A percentile compares a stretch with the other conserved stretches of the same genome.
Conservation (phyloP, 2,113 vertebrate genomes). For the Myxocyprinus asiaticus region DNA sequence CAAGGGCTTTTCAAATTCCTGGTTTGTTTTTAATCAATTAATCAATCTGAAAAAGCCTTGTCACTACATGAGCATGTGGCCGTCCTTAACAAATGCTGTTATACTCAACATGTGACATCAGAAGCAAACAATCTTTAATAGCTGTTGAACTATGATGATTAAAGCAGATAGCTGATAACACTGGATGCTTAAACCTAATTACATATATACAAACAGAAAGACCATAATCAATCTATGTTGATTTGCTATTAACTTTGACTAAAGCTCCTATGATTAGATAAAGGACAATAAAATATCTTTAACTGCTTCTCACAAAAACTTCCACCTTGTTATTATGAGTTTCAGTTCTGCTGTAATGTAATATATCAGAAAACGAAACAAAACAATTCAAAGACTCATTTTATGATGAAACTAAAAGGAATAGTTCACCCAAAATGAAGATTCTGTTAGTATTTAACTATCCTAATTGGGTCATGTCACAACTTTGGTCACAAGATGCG, state of each 20-base stretch:
- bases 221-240: background rate
- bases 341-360: background rate
- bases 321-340: background rate
- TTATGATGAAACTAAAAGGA: no score
- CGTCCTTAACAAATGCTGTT: background rate
- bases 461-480: no score
- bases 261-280: conserved; percentile 30
- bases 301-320: background rate
- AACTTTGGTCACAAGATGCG: no score
- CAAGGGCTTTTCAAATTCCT: no score
- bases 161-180: conserved; percentile 1
- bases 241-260: background rate
- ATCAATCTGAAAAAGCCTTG: no score
- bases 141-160: background rate
- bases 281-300: background rate
- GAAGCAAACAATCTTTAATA: background rate
- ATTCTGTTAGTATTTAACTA: no score
- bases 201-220: background rate
- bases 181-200: conserved; percentile 32
- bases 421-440: no score
- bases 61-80: no score
- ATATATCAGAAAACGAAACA: no score
- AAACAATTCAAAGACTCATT: no score
- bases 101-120: background rate
- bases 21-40: no score